Percentiles rank a stretch among this genome's conserved stretches.
Conservation (phyloP, 2,888 invertebrate species). For the Dasysyrphus tricinctus region DNA sequence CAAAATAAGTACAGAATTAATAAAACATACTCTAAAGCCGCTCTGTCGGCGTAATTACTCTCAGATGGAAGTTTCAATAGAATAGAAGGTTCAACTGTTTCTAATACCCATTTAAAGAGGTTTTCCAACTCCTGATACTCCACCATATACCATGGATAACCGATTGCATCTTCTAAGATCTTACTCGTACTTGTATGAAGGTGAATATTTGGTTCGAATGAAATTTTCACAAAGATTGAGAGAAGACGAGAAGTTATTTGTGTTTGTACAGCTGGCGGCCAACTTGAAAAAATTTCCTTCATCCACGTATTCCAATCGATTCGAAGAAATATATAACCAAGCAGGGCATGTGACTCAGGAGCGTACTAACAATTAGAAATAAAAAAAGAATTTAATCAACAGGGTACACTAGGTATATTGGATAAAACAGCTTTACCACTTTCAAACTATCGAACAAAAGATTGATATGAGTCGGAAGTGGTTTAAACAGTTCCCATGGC, state of each 20-base stretch:
- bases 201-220: conserved; percentile 89
- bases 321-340: conserved; percentile 88
- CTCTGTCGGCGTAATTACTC: conserved; percentile 85
- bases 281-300: conserved; percentile 80
- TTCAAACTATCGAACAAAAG: conserved; percentile 85
- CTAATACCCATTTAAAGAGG: conserved; percentile 89
- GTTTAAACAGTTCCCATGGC: conserved; percentile 90
- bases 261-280: conserved; percentile 82
- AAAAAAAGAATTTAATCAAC: not conserved
- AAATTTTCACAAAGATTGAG: conserved; percentile 88
- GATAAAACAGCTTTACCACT: conserved; percentile 81
- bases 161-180: conserved; percentile 86
- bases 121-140: conserved; percentile 87
- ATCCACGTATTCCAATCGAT: conserved; percentile 88
- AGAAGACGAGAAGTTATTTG: conserved; percentile 87
- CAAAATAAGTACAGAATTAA: conserved; percentile 11
- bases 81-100: conserved; percentile 89
- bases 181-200: conserved; percentile 84
- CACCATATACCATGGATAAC: conserved; percentile 87
- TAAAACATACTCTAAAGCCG: conserved; percentile 85
- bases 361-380: conserved; percentile 84
- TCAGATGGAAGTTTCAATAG: conserved; percentile 85
- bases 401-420: not conserved
- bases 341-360: conserved; percentile 88
- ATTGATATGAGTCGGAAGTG: conserved; percentile 87